A percentile compares a stretch with the other conserved stretches of the same genome.
phyloP scores from a whole-genome alignment of 1,140 invertebrate genomes.

The Euwallacea similis region DNA sequence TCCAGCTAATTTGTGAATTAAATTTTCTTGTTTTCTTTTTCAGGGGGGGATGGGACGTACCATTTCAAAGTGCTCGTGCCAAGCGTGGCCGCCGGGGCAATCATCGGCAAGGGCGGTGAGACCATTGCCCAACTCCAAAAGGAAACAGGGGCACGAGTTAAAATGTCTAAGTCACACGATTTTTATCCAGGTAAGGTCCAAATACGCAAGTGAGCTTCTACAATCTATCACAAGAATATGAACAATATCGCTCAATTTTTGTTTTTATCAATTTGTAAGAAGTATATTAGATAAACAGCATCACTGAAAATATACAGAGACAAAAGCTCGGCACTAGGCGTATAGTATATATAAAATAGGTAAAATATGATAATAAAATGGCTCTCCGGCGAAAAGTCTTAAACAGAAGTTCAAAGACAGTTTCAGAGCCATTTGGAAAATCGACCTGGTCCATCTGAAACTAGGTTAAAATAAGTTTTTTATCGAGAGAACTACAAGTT shows the following conservation, averaged over 20 bases:
- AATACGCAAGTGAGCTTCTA: background rate
- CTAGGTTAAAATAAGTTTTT: too few species aligned
- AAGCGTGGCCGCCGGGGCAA: slow-evolving; percentile 92
- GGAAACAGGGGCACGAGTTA: slow-evolving; percentile 91
- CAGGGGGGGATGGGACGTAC: slow-evolving; percentile 71
- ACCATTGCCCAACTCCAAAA: slow-evolving; percentile 96
- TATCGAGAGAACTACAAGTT: too few species aligned
- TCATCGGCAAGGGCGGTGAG: slow-evolving; percentile 97
- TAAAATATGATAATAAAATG: too few species aligned
- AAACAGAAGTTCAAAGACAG: too few species aligned
- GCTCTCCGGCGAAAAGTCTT: too few species aligned
- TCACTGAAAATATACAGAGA: background rate
- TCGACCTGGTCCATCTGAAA: too few species aligned
- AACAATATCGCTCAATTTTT: too few species aligned
- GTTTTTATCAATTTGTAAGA: background rate
- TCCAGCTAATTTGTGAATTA: too few species aligned
- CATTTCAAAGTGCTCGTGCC: slow-evolving; percentile 96
- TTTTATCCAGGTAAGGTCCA: slow-evolving; percentile 88
- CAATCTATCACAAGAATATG: too few species aligned
- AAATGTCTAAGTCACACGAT: slow-evolving; percentile 98
- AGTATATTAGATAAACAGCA: background rate
- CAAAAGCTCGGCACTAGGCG: too few species aligned
- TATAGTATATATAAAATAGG: too few species aligned
- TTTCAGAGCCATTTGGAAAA: too few species aligned
- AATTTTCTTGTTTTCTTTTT: slow-evolving; percentile 16